phyloP scores from a whole-genome alignment of 2,888 invertebrate species.

The Meliscaeva auricollis region DNA sequence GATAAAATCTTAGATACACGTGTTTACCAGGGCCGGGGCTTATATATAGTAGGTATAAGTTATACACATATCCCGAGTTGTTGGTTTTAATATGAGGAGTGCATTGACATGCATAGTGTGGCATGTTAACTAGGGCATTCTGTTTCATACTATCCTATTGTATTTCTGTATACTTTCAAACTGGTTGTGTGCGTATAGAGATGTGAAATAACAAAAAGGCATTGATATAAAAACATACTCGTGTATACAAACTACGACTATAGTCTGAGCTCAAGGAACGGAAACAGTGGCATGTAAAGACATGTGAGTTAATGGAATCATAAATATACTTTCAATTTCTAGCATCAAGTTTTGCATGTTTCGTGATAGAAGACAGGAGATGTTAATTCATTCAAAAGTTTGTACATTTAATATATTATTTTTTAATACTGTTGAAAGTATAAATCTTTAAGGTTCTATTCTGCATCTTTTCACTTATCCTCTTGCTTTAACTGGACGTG shows the following conservation, averaged over 20 bases:
- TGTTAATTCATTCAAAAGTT: neutral
- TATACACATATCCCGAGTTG: constrained; percentile 15
- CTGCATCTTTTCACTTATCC: no score
- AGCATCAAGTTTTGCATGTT: neutral
- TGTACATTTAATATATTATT: no score
- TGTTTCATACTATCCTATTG: constrained; percentile 5
- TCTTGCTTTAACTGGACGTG: no score
- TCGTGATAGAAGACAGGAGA: neutral
- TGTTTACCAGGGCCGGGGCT: constrained; percentile 53
- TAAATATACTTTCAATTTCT: constrained; percentile 33
- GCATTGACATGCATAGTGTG: constrained; percentile 67
- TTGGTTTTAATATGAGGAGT: constrained; percentile 17
- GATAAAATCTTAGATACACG: constrained; percentile 55
- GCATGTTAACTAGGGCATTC: constrained; percentile 53
- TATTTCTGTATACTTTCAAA: neutral
- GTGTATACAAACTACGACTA: constrained; percentile 54
- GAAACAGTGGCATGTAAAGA: constrained; percentile 30
- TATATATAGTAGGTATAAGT: neutral
- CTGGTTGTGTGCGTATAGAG: neutral
- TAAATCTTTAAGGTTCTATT: no score
- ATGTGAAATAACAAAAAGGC: constrained; percentile 34
- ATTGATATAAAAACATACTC: constrained; percentile 57
- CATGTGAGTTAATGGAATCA: constrained; percentile 27
- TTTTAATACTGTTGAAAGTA: no score
- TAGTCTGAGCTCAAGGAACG: constrained; percentile 30